Evolutionary conservation across 2,797 vertebrate species (phyloP).

Genomic region (Ciconia nigra): DNA sequence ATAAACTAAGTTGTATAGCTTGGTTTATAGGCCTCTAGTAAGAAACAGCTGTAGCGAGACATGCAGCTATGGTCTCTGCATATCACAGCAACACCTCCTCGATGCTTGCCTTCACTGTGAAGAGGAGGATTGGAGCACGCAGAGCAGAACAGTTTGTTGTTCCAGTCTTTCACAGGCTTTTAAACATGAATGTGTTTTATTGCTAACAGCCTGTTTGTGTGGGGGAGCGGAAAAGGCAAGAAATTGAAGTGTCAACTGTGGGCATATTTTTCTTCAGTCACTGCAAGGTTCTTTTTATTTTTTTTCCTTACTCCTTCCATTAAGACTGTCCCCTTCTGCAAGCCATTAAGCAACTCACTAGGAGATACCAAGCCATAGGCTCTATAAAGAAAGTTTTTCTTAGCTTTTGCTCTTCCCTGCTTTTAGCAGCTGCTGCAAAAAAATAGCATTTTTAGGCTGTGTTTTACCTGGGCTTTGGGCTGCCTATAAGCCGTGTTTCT

Average conservation of each 20-base stretch:
- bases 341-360: neutral
- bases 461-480: neutral
- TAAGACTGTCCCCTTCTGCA: neutral
- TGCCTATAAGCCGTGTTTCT: neutral
- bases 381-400: neutral
- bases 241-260: slow-evolving; percentile 17
- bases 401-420: neutral
- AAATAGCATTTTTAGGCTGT: neutral
- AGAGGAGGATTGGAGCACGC: neutral
- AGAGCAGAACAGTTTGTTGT: slow-evolving; percentile 1
- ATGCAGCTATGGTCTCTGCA: neutral
- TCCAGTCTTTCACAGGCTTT: slow-evolving; percentile 28
- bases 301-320: neutral
- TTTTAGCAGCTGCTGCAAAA: neutral
- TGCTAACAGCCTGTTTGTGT: slow-evolving; percentile 6
- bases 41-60: neutral
- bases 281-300: neutral
- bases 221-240: neutral
- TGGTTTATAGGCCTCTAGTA: neutral
- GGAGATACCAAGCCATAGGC: neutral
- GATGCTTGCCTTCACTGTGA: neutral
- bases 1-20: neutral
- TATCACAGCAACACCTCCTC: neutral
- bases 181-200: slow-evolving; percentile 1
- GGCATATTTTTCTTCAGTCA: neutral